Base-by-base conservation (phyloP, 2,888 invertebrate species). In the Diaperis boleti region DNA sequence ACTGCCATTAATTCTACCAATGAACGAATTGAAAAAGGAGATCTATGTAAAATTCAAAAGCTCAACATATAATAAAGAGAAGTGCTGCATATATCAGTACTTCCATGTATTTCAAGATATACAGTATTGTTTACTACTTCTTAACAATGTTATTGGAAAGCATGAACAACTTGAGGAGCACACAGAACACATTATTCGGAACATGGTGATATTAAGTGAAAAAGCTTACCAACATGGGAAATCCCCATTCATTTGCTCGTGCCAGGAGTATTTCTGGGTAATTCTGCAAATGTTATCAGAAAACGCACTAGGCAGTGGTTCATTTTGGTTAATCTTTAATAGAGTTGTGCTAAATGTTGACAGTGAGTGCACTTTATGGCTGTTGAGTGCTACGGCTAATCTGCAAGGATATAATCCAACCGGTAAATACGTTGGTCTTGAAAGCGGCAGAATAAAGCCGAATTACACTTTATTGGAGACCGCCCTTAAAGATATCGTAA, bases 291-390 rank as follows among this genome's bases (percentile, higher is more conserved):
- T 71, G 7, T 72, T 73, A 39, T 66, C 61, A 44, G 74, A 76
- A 42, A 69, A 67, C 62, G 59, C 52, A 11, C 62, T 59, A 15
- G 41, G 49, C 31, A 42, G 41, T n/a, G 57, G 66, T 10, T 42
- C 45, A 39, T 81, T 80, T 69, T 80, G 79, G 80, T 67, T 65
- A n/a, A 63, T 71, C 8, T 77, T 79, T 61, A 80, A 79, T 59
- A 61, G 68, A 10, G 57, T 68, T 5, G 50, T 78, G 14, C 65
- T 69, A 33, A 68, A 71, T 45, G 22, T 10, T 37, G 68, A 74
- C 37, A 72, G 74, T 18, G 57, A 74, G 49, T 78, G 78, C 66
- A 44, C 66, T 15, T 59, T 80, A 2, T 74, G 73, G 72, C 47
- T 78, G 2, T 57, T 80, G 41, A 69, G 71, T 50, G 69, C 78